Base-by-base conservation (phyloP, 1,140 invertebrate genomes). In the Centruroides sculpturatus region DNA sequence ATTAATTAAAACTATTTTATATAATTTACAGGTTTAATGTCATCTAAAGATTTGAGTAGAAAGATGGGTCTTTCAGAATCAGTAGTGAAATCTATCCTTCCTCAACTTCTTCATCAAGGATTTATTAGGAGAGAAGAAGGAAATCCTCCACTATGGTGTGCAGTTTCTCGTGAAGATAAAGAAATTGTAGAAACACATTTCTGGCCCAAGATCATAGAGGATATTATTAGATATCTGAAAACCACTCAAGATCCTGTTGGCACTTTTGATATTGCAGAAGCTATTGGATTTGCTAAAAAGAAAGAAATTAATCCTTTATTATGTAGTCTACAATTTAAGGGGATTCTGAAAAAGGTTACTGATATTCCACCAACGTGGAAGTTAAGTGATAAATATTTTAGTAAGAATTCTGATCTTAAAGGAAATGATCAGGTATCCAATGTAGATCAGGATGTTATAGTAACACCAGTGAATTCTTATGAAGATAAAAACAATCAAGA, bases 221-320 rank as follows among this genome's bases (percentile, higher is more conserved):
- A 60, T 13, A 61, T 67, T 35, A 65, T 67, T 36, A 64, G 67
- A 52, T 61, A 66, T 56, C 56, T 66, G 55, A 59, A 61, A 47
- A 56, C 54, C n/a, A 56, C 61, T 50, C 56, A 57, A 55, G 57
- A 55, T 48, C 64, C 70, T 11, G 64, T 66, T 41, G 66, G 66
- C 47, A 66, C 71, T 23, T 65, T 65, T 41, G 69, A 71, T 47
- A 59, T 72, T n/a, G 68, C 69, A 7, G 68, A 66, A 59, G 60
- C 55, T 50, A 55, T 71, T 35, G 67, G 68, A 55, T 65, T 69
- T 5, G 59, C 57, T 47, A 67, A 66, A 35, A 69, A 68, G 36
- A 66, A 68, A 54, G 69, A 70, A 48, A 67, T 70, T 12, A 72
- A 71, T 59, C 68, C 66, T 13, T 57, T 66, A 5, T 60, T 72